Evolutionary conservation across 2,888 invertebrate genomes (phyloP).

Genomic region (Caenorhabditis uteleia): DNA sequence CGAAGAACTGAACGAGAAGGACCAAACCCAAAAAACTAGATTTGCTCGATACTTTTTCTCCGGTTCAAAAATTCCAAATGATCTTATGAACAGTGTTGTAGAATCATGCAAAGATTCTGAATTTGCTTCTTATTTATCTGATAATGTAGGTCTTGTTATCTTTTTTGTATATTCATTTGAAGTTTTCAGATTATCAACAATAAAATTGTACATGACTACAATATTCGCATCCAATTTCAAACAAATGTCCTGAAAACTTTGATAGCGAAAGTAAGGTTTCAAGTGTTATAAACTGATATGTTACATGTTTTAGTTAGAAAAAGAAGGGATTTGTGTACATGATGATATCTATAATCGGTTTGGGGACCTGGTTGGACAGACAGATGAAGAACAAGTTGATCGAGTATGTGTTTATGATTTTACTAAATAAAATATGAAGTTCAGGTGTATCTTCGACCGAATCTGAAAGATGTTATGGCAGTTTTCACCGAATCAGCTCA

Average conservation of each 20-base stretch:
- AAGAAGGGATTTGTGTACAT: slow-evolving; percentile 3
- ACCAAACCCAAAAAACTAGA: slow-evolving; percentile 7
- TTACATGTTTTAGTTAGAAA: slow-evolving; percentile 10
- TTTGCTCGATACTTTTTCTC: slow-evolving; percentile 24
- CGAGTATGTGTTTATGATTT: slow-evolving; percentile 6
- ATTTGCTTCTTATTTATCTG: slow-evolving; percentile 1
- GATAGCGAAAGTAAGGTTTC: slow-evolving; percentile 10
- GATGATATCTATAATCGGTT: slow-evolving; percentile 34
- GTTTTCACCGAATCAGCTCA: slow-evolving; percentile 42
- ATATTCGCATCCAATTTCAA: slow-evolving; percentile 32
- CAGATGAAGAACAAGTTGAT: slow-evolving; percentile 26
- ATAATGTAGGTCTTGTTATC: no score
- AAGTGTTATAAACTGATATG: neutral
- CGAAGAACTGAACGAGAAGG: slow-evolving; percentile 31
- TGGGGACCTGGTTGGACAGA: slow-evolving; percentile 21
- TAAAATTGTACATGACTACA: slow-evolving; percentile 10
- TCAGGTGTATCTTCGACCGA: slow-evolving; percentile 24
- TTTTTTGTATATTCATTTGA: no score
- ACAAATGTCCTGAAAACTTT: slow-evolving; percentile 28
- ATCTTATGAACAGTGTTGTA: slow-evolving; percentile 4
- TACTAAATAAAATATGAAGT: no score
- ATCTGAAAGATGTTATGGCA: slow-evolving; percentile 11
- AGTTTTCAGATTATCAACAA: no score
- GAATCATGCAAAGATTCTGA: slow-evolving; percentile 5
- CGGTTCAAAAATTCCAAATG: slow-evolving; percentile 29